Conservation (phyloP, 2,797 vertebrate species). For the Hyperoplus immaculatus region DNA sequence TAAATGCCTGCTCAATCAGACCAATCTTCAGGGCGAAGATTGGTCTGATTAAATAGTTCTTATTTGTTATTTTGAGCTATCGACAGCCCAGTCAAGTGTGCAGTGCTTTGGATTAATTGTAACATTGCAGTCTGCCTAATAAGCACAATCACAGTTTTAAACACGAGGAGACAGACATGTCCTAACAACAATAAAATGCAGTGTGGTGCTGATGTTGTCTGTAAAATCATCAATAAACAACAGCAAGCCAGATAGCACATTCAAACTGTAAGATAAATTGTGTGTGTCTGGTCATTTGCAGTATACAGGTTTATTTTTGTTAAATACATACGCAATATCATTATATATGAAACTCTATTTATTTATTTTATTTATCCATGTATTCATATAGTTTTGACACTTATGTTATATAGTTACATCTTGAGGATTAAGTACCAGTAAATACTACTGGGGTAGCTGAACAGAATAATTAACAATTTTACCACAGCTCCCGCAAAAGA, state of each 20-base stretch:
- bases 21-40: neutral
- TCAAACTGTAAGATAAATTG: neutral
- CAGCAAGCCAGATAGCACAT: neutral
- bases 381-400: neutral
- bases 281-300: neutral
- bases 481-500: constrained; percentile 14
- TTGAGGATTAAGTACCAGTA: constrained; percentile 1
- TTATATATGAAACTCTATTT: neutral
- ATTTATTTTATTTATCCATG: neutral
- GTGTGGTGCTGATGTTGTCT: neutral
- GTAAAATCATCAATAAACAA: neutral
- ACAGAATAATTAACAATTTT: constrained; percentile 1
- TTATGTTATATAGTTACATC: neutral
- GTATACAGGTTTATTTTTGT: neutral
- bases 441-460: neutral
- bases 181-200: neutral
- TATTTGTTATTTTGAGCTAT: neutral
- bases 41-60: neutral
- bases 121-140: neutral
- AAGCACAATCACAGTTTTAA: neutral
- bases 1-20: neutral
- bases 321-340: neutral
- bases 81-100: neutral
- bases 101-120: neutral
- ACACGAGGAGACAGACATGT: neutral